Percentiles rank a stretch among this genome's conserved stretches.
Evolutionary conservation across 2,797 vertebrate genomes (phyloP).

Genomic region (Echiichthys vipera): DNA sequence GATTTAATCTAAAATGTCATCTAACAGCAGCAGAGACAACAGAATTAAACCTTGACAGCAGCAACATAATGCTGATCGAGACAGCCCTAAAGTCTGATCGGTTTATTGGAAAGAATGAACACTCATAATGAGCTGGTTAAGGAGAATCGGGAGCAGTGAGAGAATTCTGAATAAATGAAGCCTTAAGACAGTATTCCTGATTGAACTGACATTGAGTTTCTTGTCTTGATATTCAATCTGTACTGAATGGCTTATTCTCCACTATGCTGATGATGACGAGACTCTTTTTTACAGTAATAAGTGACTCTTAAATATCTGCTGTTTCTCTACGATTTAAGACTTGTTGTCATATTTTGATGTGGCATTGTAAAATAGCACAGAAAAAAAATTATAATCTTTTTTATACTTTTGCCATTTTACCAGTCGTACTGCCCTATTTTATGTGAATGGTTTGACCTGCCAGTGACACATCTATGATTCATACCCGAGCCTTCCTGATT

Average conservation of each 20-base stretch:
- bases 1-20: too few species aligned
- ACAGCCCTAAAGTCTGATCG: too few species aligned
- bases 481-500: slow-evolving; percentile 66
- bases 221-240: not conserved
- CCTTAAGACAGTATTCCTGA: too few species aligned
- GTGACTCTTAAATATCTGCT: slow-evolving; percentile 19
- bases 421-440: slow-evolving; percentile 29
- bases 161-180: too few species aligned
- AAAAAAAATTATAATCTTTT: slow-evolving; percentile 10
- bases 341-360: not conserved
- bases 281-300: slow-evolving; percentile 25
- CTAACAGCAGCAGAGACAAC: too few species aligned
- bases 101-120: too few species aligned
- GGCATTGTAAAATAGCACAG: slow-evolving; percentile 16
- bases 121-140: too few species aligned
- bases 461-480: slow-evolving; percentile 65
- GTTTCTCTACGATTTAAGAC: slow-evolving; percentile 1
- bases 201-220: too few species aligned
- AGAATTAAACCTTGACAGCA: too few species aligned
- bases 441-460: slow-evolving; percentile 48
- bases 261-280: slow-evolving; percentile 1
- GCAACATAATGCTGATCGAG: too few species aligned
- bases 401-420: slow-evolving; percentile 13
- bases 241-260: slow-evolving; percentile 3
- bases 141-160: too few species aligned